These are phyloP conservation scores for Cygnus atratus DNA, from an alignment of 2,113 vertebrate species.

Conservation along the genomic window DNA sequence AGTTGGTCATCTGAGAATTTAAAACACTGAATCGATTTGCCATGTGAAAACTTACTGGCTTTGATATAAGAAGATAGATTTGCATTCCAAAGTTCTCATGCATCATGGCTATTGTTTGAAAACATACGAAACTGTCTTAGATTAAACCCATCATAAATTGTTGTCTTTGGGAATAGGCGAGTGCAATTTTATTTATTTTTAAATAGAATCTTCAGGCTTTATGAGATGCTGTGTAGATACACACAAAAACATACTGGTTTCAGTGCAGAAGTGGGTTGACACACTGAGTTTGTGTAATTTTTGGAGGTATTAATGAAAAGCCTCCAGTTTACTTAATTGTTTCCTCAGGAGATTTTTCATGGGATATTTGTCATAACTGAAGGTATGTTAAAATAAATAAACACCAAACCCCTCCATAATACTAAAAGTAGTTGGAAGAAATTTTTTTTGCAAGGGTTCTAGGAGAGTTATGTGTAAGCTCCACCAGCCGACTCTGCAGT, in stretches of 20 bases:
- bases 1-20: neutral
- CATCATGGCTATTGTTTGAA: neutral
- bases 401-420: neutral
- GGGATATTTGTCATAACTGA: neutral
- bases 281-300: neutral
- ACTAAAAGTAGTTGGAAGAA: neutral
- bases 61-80: neutral
- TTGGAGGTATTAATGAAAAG: neutral
- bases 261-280: neutral
- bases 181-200: neutral
- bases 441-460: neutral
- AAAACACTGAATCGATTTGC: neutral
- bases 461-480: neutral
- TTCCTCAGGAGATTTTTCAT: neutral
- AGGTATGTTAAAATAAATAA: neutral
- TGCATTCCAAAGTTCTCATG: neutral
- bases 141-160: neutral
- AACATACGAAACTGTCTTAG: neutral
- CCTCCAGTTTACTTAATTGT: neutral
- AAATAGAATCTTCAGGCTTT: neutral
- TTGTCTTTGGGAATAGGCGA: neutral
- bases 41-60: neutral
- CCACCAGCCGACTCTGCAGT: neutral
- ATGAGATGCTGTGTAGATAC: neutral
- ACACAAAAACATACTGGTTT: neutral